Conservation (phyloP, 1,140 invertebrate species). For the Drosophila nikananu region DNA sequence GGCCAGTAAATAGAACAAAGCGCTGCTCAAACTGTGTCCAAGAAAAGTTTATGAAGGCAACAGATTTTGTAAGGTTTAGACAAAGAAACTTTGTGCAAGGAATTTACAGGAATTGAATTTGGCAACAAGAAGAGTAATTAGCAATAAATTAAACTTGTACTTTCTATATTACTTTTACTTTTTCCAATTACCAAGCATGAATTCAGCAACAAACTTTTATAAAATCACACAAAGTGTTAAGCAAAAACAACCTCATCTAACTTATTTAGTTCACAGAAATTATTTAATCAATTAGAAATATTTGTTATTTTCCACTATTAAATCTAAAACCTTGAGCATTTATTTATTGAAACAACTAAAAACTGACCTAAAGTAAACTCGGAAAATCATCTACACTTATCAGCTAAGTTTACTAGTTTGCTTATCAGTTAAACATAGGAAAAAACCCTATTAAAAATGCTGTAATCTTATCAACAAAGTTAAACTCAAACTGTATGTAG, state of each 20-base stretch:
- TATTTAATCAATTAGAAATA: background rate
- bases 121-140: background rate
- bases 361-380: slow-evolving; percentile 14
- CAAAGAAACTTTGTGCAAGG: background rate
- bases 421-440: slow-evolving; percentile 1
- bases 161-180: background rate
- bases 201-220: background rate
- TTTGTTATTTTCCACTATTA: background rate
- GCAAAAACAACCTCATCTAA: background rate
- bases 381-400: background rate
- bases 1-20: slow-evolving; percentile 40
- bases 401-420: background rate
- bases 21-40: slow-evolving; percentile 37
- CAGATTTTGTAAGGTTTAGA: slow-evolving; percentile 3
- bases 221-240: background rate
- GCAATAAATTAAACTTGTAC: background rate
- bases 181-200: background rate
- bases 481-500: background rate
- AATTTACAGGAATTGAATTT: background rate
- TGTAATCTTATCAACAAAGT: slow-evolving; percentile 26
- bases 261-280: background rate
- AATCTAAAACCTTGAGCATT: background rate
- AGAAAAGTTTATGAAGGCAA: slow-evolving; percentile 8
- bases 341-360: background rate
- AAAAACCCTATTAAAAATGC: background rate